Evolutionary conservation across 30 jellyfish, hydroid and myxozoan genomes (phyloP).

Genomic region (Mastigias papua): DNA sequence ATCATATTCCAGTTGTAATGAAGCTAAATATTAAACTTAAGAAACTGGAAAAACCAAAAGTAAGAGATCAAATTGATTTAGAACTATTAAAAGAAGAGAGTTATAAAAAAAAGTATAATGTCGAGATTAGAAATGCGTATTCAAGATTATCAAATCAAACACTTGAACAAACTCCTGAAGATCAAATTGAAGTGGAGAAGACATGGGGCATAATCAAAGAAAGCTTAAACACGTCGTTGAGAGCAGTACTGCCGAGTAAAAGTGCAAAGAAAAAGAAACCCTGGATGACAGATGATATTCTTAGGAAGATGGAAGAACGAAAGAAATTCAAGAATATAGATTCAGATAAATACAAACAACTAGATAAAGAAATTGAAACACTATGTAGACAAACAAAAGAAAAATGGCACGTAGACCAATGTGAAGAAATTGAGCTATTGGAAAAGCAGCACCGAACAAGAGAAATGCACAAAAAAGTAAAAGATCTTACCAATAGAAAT

Average conservation of each 20-base stretch:
- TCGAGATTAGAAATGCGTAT: not conserved
- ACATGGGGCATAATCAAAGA: conserved; percentile 1
- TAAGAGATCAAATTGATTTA: not conserved
- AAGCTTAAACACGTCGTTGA: not conserved
- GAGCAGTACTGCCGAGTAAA: not conserved
- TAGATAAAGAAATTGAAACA: not conserved
- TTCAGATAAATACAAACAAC: not conserved
- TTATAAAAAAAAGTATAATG: not conserved
- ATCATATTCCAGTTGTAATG: not conserved
- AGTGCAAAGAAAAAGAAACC: conserved; percentile 6
- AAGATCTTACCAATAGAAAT: conserved; percentile 13
- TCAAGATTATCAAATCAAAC: not conserved
- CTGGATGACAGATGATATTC: conserved; percentile 36
- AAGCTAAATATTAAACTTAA: not conserved
- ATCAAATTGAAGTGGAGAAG: not conserved
- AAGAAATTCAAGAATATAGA: conserved; percentile 10
- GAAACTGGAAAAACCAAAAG: not conserved
- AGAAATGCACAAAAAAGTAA: conserved; percentile 47
- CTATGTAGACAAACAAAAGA: no score
- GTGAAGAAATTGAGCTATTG: conserved; percentile 31
- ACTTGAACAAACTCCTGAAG: not conserved
- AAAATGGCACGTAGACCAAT: not conserved
- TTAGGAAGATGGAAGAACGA: conserved; percentile 36
- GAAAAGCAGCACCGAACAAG: conserved; percentile 18
- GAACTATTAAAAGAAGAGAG: not conserved